Base-by-base conservation (phyloP, 2,113 vertebrate genomes). In the Numenius arquata region DNA sequence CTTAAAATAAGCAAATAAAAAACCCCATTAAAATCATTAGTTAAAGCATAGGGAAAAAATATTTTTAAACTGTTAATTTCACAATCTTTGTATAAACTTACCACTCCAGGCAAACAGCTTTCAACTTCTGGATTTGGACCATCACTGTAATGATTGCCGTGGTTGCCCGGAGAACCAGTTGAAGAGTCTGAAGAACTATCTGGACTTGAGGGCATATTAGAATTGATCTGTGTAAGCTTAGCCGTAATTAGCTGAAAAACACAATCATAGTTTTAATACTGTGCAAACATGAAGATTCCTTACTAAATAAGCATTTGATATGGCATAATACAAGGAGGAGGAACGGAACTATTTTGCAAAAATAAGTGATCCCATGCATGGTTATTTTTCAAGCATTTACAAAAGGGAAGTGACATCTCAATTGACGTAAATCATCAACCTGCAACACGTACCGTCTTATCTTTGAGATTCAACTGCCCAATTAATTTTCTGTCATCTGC, bases 161-260 rank as follows among this genome's bases (percentile, higher is more conserved):
- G 99, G 98, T 99, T 99, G 96, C 99, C 99, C 63, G 99, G 99
- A 87, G 99, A 99, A 67, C 99, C 99, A 94, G 99, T 99, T 95
- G 99, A 99, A 82, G 99, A 99, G 97, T 99, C 99, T 78, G 99
- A 99, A 86, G 99, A 99, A 96, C 99, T 99, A 98, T 99, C 99
- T 91, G 99, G 99, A 96, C 99, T 99, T 94, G 99, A 99, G 97
- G 99, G 99, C 99, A 99, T 99, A 97, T 99, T 99, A 97, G 99
- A 99, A 98, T 99, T 99, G 98, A 99, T 99, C 97, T 99, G 99
- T 66, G 99, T 99, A 96, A 99, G 98, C 98, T 99, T 99, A 95
- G 99, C 99, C 25, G 99, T 99, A 96, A 99, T 99, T 97, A 99
- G 97, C 99, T 99, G 96, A 91, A 98, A 98, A 96, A 89, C 38